phyloP scores from a whole-genome alignment of 37 sponge, comb jelly and placozoan genomes.

The Lycopodina hypogea region DNA sequence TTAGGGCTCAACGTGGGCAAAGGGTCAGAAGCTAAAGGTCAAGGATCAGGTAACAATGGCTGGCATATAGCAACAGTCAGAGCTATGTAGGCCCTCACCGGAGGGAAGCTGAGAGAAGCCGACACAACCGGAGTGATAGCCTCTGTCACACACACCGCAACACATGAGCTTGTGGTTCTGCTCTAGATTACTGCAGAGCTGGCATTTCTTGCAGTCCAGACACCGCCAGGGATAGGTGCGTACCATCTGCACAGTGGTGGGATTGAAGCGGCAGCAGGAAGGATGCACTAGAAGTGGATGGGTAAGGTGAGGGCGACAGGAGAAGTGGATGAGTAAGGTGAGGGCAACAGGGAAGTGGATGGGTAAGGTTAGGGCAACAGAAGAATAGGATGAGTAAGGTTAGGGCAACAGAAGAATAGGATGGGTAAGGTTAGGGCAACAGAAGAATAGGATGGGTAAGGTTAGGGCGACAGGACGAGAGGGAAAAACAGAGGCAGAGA shows the following conservation, averaged over 20 bases:
- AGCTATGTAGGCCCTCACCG: too few relatives aligned
- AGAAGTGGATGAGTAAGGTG: constrained; percentile 12
- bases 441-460: constrained; percentile 3
- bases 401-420: too few relatives aligned
- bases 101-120: constrained; percentile 62
- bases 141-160: constrained; percentile 94
- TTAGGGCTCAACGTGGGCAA: too few relatives aligned
- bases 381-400: constrained; percentile 1
- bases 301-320: neutral
- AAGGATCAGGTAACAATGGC: too few relatives aligned
- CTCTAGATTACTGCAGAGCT: constrained; percentile 63
- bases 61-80: too few relatives aligned
- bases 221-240: constrained; percentile 84
- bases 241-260: constrained; percentile 25
- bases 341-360: constrained; percentile 7
- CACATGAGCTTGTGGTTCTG: constrained; percentile 85
- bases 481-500: constrained; percentile 10
- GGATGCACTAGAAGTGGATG: constrained; percentile 63
- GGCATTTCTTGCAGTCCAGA: constrained; percentile 84
- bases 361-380: constrained; percentile 7
- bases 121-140: constrained; percentile 95
- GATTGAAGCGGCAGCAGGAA: constrained; percentile 62
- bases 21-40: too few relatives aligned
- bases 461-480: neutral
- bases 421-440: neutral